Percentiles rank a stretch among this genome's conserved stretches.
phyloP scores from a whole-genome alignment of 2,888 invertebrate genomes.

The Ophion ventricosus region DNA sequence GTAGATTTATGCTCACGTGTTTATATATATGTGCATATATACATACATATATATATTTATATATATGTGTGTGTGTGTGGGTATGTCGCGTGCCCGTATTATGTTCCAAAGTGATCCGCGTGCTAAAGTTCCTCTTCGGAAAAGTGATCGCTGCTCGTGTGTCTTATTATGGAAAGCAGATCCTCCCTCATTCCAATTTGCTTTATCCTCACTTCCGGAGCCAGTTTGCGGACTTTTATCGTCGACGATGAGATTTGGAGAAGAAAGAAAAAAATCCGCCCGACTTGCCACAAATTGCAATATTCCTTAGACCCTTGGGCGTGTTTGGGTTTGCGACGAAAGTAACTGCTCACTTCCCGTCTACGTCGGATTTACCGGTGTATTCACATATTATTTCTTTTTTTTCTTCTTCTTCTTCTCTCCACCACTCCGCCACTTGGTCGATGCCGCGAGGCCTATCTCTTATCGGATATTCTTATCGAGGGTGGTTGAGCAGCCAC shows the following conservation, averaged over 20 bases:
- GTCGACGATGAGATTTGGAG: conserved; percentile 43
- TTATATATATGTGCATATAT: not conserved
- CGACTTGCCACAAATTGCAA: not conserved
- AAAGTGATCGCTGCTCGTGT: conserved; percentile 91
- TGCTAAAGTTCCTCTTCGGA: conserved; percentile 87
- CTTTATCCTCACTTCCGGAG: conserved; percentile 86
- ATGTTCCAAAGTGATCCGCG: conserved; percentile 22
- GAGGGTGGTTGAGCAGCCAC: too few relatives aligned
- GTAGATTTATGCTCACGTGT: not conserved
- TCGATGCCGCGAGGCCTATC: too few relatives aligned
- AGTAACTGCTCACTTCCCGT: too few relatives aligned
- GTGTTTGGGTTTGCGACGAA: too few relatives aligned
- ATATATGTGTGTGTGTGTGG: not conserved
- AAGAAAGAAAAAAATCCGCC: conserved; percentile 10
- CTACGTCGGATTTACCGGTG: too few relatives aligned
- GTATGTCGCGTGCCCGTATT: conserved; percentile 4
- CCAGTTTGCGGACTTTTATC: conserved; percentile 84
- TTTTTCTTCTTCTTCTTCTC: too few relatives aligned
- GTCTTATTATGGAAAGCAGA: conserved; percentile 89
- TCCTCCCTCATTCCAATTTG: conserved; percentile 91
- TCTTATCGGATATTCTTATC: too few relatives aligned
- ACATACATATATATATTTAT: conserved; percentile 22
- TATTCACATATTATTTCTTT: too few relatives aligned
- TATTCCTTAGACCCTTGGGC: too few relatives aligned
- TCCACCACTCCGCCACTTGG: too few relatives aligned